phyloP scores from a whole-genome alignment of 2,113 vertebrate genomes.

The Podarcis raffonei region DNA sequence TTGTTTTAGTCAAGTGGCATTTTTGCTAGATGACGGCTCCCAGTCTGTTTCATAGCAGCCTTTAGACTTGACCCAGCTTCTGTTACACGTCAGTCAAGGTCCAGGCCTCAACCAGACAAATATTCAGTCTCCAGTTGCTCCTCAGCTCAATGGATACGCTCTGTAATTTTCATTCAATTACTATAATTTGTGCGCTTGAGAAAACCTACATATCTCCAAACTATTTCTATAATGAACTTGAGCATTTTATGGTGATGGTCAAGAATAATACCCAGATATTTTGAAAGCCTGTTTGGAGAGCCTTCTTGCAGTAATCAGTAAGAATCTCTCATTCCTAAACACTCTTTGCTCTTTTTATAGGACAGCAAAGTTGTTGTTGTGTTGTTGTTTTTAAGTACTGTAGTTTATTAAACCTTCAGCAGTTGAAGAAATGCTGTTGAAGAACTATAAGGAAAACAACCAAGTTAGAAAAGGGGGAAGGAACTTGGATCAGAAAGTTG shows the following conservation, averaged over 20 bases:
- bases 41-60: constrained; percentile 3
- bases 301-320: not conserved
- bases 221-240: constrained; percentile 1
- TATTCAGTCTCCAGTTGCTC: constrained; percentile 10
- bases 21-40: not conserved
- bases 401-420: not conserved
- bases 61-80: constrained; percentile 19
- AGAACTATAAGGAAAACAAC: constrained; percentile 17
- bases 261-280: not conserved
- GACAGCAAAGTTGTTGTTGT: not conserved
- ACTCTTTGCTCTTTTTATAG: not conserved
- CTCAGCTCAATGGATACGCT: not conserved
- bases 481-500: not conserved
- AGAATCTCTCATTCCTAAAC: not conserved
- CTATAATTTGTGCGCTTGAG: constrained; percentile 4
- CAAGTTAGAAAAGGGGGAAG: not conserved
- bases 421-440: not conserved
- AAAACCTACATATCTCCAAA: not conserved
- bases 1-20: not conserved
- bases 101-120: not conserved
- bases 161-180: constrained; percentile 17
- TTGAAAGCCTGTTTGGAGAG: not conserved
- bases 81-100: not conserved
- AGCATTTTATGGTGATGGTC: not conserved
- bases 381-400: not conserved